phyloP scores from a whole-genome alignment of 2,113 vertebrate genomes.

The Ariopsis seemanni region DNA sequence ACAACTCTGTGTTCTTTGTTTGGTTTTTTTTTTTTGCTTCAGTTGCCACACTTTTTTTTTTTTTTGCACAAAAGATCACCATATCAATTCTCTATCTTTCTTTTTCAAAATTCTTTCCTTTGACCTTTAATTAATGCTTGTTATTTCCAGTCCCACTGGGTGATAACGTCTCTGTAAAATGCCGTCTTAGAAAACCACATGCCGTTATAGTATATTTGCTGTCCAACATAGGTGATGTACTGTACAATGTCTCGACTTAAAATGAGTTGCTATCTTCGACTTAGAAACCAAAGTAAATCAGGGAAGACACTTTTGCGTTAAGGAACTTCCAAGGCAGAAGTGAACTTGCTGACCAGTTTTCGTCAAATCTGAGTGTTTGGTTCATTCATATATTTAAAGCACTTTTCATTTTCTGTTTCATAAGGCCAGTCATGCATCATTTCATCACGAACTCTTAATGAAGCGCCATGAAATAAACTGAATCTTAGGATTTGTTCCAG shows the following conservation, averaged over 20 bases:
- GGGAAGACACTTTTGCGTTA: neutral
- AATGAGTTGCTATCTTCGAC: neutral
- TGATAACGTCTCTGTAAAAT: slow-evolving; percentile 33
- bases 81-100: slow-evolving; percentile 18
- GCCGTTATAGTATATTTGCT: neutral
- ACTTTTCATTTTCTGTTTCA: slow-evolving; percentile 8
- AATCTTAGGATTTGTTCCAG: slow-evolving; percentile 22
- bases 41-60: neutral
- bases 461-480: slow-evolving; percentile 48
- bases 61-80: neutral
- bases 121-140: slow-evolving; percentile 34
- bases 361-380: neutral
- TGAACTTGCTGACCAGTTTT: neutral
- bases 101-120: slow-evolving; percentile 13
- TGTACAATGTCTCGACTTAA: neutral
- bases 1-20: slow-evolving; percentile 3
- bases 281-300: neutral
- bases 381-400: slow-evolving; percentile 1
- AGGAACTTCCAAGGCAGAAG: neutral
- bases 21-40: neutral
- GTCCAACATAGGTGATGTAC: neutral
- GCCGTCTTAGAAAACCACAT: slow-evolving; percentile 36
- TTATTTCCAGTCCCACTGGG: slow-evolving; percentile 10
- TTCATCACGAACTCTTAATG: slow-evolving; percentile 43
- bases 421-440: neutral